These are phyloP conservation scores for Drosophila mayaguana DNA, from an alignment of 2,888 invertebrate species.

Conservation along the genomic window DNA sequence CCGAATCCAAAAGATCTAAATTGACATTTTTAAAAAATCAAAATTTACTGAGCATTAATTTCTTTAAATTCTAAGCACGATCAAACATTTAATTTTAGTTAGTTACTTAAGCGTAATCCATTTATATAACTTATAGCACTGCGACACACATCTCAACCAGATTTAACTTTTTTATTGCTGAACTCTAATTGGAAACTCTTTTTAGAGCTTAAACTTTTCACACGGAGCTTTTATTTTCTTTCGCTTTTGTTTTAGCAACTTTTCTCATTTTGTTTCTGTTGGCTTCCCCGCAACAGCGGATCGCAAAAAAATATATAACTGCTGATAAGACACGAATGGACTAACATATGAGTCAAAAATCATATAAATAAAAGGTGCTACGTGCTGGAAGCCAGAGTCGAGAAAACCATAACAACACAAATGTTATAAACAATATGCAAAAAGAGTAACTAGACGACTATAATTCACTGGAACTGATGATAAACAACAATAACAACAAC, in stretches of 20 bases:
- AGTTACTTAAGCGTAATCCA: not conserved
- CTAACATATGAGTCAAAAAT: slow-evolving; percentile 48
- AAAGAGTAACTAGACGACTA: slow-evolving; percentile 13
- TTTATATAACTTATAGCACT: slow-evolving; percentile 5
- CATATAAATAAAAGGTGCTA: slow-evolving; percentile 44
- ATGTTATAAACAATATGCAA: slow-evolving; percentile 46
- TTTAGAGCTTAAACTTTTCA: slow-evolving; percentile 18
- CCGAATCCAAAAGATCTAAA: too few species aligned
- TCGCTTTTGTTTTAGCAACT: slow-evolving; percentile 27
- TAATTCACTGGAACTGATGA: slow-evolving; percentile 32
- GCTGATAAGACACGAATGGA: slow-evolving; percentile 59
- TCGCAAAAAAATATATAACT: slow-evolving; percentile 7
- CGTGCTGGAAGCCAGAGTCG: slow-evolving; percentile 45
- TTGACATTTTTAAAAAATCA: not conserved
- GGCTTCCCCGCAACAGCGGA: slow-evolving; percentile 31
- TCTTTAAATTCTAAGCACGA: not conserved
- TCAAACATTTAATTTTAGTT: not conserved
- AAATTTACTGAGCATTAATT: not conserved
- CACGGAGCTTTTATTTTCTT: not conserved
- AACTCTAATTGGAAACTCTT: slow-evolving; percentile 8
- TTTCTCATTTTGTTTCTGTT: slow-evolving; percentile 42
- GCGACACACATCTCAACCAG: slow-evolving; percentile 1
- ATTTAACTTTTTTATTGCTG: slow-evolving; percentile 17
- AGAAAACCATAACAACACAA: slow-evolving; percentile 35
- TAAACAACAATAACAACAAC: slow-evolving; percentile 8